These are phyloP conservation scores for Ommatoiulus sabulosus DNA, from an alignment of 2,888 invertebrate species.

Conservation along the genomic window DNA sequence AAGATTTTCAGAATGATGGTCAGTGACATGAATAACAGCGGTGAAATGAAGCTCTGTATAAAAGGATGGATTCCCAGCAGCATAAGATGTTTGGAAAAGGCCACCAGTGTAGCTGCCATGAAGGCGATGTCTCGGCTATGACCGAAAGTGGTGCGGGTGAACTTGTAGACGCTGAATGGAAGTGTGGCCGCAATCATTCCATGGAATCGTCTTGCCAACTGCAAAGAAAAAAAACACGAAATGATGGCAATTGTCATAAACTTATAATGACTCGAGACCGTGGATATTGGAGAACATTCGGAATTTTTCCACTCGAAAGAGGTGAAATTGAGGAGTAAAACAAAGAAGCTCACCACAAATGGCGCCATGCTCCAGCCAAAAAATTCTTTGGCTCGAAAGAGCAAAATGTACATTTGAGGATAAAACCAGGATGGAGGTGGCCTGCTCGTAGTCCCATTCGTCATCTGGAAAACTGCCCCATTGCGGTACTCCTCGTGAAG, in stretches of 20 bases:
- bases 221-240: not conserved
- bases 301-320: not conserved
- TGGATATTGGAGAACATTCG: not conserved
- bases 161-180: slow-evolving; percentile 57
- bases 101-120: slow-evolving; percentile 55
- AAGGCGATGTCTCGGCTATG: slow-evolving; percentile 54
- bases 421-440: slow-evolving; percentile 44
- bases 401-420: slow-evolving; percentile 23
- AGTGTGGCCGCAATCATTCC: slow-evolving; percentile 50
- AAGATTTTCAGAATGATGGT: slow-evolving; percentile 47
- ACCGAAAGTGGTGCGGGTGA: slow-evolving; percentile 47
- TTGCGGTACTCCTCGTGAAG: not conserved
- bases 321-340: no score
- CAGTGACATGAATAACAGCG: slow-evolving; percentile 51
- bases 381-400: slow-evolving; percentile 50
- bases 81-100: slow-evolving; percentile 56
- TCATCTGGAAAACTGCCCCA: no score
- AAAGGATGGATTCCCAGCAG: slow-evolving; percentile 55
- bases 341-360: slow-evolving; percentile 35
- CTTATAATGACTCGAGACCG: not conserved
- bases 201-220: slow-evolving; percentile 57
- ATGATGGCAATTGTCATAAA: not conserved
- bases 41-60: slow-evolving; percentile 56
- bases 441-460: not conserved
- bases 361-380: slow-evolving; percentile 4